A percentile compares a stretch with the other conserved stretches of the same genome.
Conservation (phyloP, 2,888 invertebrate species). For the Latheticus oryzae region DNA sequence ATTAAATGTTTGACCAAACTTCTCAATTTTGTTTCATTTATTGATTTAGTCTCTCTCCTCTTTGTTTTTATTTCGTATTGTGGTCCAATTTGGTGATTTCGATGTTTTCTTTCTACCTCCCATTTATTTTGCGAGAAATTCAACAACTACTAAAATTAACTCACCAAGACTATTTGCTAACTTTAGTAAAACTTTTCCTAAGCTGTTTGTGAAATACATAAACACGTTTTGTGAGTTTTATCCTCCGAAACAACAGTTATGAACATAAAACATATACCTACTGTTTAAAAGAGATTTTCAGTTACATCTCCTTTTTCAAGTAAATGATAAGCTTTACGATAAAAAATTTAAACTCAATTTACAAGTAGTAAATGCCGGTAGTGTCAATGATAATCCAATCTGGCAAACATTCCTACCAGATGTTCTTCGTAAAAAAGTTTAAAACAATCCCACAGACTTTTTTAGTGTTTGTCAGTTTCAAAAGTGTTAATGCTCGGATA, state of each 20-base stretch:
- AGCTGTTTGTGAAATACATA: slow-evolving; percentile 35
- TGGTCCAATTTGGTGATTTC: slow-evolving; percentile 18
- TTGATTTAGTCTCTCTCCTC: slow-evolving; percentile 26
- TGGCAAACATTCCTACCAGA: slow-evolving; percentile 43
- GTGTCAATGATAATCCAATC: slow-evolving; percentile 32
- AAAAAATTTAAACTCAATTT: slow-evolving; percentile 1
- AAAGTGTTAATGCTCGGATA: slow-evolving; percentile 47
- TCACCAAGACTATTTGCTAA: slow-evolving; percentile 15
- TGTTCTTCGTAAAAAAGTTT: slow-evolving; percentile 41
- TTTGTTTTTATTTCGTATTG: slow-evolving; percentile 17
- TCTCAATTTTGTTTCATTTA: slow-evolving; percentile 25
- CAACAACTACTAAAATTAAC: slow-evolving; percentile 32
- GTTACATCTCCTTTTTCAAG: too few relatives aligned
- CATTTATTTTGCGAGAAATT: slow-evolving; percentile 20
- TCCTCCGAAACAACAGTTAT: slow-evolving; percentile 21
- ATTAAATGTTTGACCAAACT: slow-evolving; percentile 32
- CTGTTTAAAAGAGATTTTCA: too few relatives aligned
- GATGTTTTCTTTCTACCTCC: slow-evolving; percentile 25
- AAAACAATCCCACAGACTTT: slow-evolving; percentile 42
- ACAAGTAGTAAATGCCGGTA: slow-evolving; percentile 11
- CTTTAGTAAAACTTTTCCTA: slow-evolving; percentile 31
- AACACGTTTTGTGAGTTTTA: slow-evolving; percentile 32
- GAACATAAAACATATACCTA: too few relatives aligned
- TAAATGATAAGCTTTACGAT: too few relatives aligned
- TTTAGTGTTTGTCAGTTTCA: slow-evolving; percentile 27